Evolutionary conservation across 1,140 invertebrate species (phyloP).

Genomic region (Danaus plexippus): DNA sequence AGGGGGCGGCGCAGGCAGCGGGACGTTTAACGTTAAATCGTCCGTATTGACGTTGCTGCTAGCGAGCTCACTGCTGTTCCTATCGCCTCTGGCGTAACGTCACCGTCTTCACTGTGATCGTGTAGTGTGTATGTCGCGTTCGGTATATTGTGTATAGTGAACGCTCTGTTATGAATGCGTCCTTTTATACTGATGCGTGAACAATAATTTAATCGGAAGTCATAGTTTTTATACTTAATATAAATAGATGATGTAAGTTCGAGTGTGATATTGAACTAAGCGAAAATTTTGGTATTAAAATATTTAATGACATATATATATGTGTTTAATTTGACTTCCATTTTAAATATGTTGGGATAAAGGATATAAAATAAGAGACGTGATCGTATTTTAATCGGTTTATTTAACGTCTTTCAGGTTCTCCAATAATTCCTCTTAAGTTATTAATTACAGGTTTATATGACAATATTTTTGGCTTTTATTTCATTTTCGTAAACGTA

Average conservation of each 20-base stretch:
- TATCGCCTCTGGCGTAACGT: conserved; percentile 8
- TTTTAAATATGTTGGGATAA: background rate
- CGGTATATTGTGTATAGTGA: conserved; percentile 67
- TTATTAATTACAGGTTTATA: conserved; percentile 71
- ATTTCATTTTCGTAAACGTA: conserved; percentile 69
- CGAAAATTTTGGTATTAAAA: conserved; percentile 65
- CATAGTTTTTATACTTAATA: conserved; percentile 71
- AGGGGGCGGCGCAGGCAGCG: conserved; percentile 23
- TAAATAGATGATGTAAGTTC: conserved; percentile 71
- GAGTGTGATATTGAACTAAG: conserved; percentile 70
- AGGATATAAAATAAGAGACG: conserved; percentile 39
- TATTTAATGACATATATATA: conserved; percentile 41
- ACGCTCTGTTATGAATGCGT: conserved; percentile 59
- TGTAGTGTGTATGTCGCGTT: conserved; percentile 49
- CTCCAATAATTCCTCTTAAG: conserved; percentile 70
- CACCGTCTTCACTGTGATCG: conserved; percentile 54
- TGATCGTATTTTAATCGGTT: conserved; percentile 66
- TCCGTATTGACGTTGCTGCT: conserved; percentile 10
- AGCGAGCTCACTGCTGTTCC: conserved; percentile 21
- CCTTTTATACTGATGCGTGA: conserved; percentile 62
- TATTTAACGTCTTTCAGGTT: conserved; percentile 69
- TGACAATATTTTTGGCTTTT: conserved; percentile 70
- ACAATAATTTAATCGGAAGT: conserved; percentile 69
- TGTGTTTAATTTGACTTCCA: too few species aligned
- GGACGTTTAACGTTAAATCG: background rate